A percentile compares a stretch with the other conserved stretches of the same genome.
These are phyloP conservation scores for Erannis defoliaria DNA, from an alignment of 2,888 invertebrate genomes.

Conservation along the genomic window DNA sequence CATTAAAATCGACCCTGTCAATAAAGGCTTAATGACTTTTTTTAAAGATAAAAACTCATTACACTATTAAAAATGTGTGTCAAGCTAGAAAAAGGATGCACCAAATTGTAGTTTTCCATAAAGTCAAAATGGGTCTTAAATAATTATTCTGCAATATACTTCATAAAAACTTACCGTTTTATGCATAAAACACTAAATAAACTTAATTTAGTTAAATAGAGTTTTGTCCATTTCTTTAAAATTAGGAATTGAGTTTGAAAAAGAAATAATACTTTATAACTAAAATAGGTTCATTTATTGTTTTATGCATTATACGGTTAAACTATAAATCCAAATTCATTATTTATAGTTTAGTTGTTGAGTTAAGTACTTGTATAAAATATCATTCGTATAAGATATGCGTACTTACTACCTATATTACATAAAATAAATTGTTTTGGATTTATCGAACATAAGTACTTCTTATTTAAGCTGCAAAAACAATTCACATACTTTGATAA, in stretches of 20 bases:
- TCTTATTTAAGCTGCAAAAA: neutral
- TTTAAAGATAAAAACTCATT: conserved; percentile 7
- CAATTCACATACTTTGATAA: conserved; percentile 7
- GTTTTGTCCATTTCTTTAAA: no score
- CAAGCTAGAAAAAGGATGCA: neutral
- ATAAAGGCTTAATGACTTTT: conserved; percentile 72
- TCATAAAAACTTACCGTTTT: neutral
- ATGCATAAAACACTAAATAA: no score
- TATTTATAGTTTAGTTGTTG: neutral
- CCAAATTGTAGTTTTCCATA: neutral
- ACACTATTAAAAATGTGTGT: neutral
- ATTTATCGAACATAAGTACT: neutral
- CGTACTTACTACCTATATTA: neutral
- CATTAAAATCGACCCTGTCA: conserved; percentile 82
- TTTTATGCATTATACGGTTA: no score
- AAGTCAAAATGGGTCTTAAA: neutral
- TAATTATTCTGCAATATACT: neutral
- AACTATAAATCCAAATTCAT: no score
- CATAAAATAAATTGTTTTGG: conserved; percentile 3
- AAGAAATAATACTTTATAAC: no score
- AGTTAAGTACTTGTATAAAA: conserved; percentile 4
- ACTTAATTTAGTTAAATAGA: no score
- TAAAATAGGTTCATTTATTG: no score
- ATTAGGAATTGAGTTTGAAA: no score
- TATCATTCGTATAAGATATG: neutral